A percentile compares a stretch with the other conserved stretches of the same genome.
These are phyloP conservation scores for Harpagifer antarcticus DNA, from an alignment of 2,797 vertebrate species.

Conservation along the genomic window DNA sequence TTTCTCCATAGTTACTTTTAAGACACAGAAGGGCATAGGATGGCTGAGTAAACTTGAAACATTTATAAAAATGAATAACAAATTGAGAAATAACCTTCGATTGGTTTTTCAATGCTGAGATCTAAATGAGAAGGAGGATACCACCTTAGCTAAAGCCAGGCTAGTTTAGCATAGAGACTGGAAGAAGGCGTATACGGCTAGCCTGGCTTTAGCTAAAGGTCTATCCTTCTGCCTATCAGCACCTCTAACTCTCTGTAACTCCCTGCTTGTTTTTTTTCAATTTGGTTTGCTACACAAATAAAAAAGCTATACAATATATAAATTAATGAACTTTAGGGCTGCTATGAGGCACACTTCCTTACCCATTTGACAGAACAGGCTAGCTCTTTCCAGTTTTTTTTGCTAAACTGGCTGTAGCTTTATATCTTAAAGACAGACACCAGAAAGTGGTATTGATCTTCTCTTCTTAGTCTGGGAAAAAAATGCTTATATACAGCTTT, in stretches of 20 bases:
- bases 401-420: neutral
- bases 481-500: neutral
- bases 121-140: neutral
- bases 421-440: neutral
- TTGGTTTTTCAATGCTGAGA: neutral
- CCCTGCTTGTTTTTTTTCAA: neutral
- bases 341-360: neutral
- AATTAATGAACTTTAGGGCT: neutral
- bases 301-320: neutral
- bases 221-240: neutral
- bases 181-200: neutral
- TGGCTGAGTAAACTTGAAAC: neutral
- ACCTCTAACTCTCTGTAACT: neutral
- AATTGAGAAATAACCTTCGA: neutral
- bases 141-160: neutral
- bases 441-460: neutral
- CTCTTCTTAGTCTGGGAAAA: neutral
- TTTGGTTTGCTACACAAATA: neutral
- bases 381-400: neutral
- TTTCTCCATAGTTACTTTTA: neutral
- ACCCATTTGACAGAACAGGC: neutral
- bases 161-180: neutral
- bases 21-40: neutral
- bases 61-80: neutral
- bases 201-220: neutral